Base-by-base conservation (phyloP, 1,140 invertebrate genomes). In the Luehdorfia chinensis region DNA sequence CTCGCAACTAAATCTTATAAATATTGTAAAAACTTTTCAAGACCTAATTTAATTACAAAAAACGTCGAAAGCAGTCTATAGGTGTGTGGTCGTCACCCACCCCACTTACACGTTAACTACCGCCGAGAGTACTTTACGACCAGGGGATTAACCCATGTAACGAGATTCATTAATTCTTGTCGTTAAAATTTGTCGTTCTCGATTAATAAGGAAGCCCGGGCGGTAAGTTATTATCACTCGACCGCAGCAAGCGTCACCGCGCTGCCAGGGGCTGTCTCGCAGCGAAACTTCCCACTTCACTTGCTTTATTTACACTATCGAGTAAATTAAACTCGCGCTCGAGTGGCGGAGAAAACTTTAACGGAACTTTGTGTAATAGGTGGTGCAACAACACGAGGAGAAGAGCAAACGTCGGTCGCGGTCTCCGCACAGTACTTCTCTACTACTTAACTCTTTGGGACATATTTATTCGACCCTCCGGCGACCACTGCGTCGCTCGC, bases 131-230 rank as follows among this genome's bases (percentile, higher is more conserved):
- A 77, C 76, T 87, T 87, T 87, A 88, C 86, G 86, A 86, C 59
- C 79, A 68, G 66, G 75, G 79, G 85, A 88, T 88, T 87, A 88
- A 88, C 87, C 87, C 87, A 68, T 83, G 84, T 88, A 88, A 88
- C 84, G 85, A 88, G 87, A 87, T 85, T 87, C 85, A 88, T 88
- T 88, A 88, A 87, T 88, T 87, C 78, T 84, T 88, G 87, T 88
- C 85, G 87, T 88, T 88, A 88, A 88, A 88, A 88, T 88, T 88
- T 88, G 87, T 87, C 83, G 84, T 87, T 86, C 84, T 80, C 87
- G 77, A 88, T 88, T 87, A 88, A 88, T 88, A 88, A 87, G 84
- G 76, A 78, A 75, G 75, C 72, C 80, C 78, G 66, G 65, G 64
- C 62, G 58, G 71, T 59, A 81, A 71, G 75, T 85, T 85, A 85